Conservation (phyloP, 2,113 vertebrate species). For the Condylura cristata region DNA sequence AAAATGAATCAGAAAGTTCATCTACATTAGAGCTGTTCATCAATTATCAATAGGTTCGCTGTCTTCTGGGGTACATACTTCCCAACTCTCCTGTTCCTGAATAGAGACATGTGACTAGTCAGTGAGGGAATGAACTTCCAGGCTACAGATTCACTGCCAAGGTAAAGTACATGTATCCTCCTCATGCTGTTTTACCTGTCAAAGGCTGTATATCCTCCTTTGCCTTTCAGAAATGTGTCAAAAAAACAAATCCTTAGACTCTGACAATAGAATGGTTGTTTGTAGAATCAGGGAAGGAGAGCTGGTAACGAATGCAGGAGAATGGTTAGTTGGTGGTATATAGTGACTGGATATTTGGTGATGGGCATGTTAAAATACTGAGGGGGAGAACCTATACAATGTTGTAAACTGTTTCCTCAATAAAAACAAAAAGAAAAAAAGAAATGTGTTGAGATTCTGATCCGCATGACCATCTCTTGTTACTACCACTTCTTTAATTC, state of each 20-base stretch:
- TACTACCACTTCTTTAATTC: not conserved
- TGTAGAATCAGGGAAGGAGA: too few relatives aligned
- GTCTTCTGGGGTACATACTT: not conserved
- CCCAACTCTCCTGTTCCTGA: not conserved
- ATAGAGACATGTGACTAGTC: not conserved
- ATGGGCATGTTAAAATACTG: too few relatives aligned
- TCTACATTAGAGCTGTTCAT: not conserved
- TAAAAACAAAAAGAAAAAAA: too few relatives aligned
- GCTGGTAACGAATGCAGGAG: too few relatives aligned
- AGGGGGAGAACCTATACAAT: too few relatives aligned
- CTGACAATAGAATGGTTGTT: too few relatives aligned
- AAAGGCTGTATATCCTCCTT: not conserved
- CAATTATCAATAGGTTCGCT: not conserved
- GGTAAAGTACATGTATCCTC: not conserved
- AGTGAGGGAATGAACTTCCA: not conserved
- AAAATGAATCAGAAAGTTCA: not conserved
- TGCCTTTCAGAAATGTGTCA: not conserved
- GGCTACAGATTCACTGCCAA: not conserved
- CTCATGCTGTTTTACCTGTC: not conserved
- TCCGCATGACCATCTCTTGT: not conserved
- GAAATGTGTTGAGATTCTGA: not conserved
- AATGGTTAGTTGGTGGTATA: too few relatives aligned
- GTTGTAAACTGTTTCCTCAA: too few relatives aligned
- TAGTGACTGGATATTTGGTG: too few relatives aligned
- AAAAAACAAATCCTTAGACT: too few relatives aligned